Percentiles rank a stretch among this genome's conserved stretches.
Conservation (phyloP, 64 coral and sea anemone genomes). For the Astreopora myriophthalma region DNA sequence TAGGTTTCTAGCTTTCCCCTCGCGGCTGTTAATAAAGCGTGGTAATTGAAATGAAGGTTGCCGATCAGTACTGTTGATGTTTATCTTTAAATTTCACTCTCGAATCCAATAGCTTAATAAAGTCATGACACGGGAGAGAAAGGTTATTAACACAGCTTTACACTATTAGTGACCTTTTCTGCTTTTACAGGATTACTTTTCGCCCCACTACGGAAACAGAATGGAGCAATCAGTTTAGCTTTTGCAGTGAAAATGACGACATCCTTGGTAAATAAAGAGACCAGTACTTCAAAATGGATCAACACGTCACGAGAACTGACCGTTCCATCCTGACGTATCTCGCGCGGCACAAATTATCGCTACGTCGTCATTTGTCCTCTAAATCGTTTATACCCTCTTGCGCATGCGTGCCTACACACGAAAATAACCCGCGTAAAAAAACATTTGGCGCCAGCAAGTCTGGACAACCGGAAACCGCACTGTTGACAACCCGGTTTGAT, state of each 20-base stretch:
- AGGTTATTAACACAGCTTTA: not conserved
- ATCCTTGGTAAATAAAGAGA: not conserved
- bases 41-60: not conserved
- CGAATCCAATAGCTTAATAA: not conserved
- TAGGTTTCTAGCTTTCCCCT: not conserved
- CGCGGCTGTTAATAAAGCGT: not conserved
- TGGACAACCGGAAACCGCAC: not conserved
- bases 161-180: not conserved
- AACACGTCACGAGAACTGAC: not conserved
- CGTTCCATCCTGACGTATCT: not conserved
- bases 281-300: not conserved
- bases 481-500: conserved; percentile 7
- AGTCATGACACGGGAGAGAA: not conserved
- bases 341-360: not conserved
- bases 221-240: not conserved
- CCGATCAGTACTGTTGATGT: not conserved
- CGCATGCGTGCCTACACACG: not conserved
- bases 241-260: not conserved
- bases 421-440: conserved; percentile 6
- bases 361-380: not conserved
- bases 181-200: not conserved
- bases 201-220: not conserved
- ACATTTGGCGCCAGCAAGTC: conserved; percentile 23
- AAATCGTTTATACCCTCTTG: not conserved
- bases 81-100: not conserved